Evolutionary conservation across 2,113 vertebrate genomes (phyloP).

Genomic region (Ariopsis seemanni): DNA sequence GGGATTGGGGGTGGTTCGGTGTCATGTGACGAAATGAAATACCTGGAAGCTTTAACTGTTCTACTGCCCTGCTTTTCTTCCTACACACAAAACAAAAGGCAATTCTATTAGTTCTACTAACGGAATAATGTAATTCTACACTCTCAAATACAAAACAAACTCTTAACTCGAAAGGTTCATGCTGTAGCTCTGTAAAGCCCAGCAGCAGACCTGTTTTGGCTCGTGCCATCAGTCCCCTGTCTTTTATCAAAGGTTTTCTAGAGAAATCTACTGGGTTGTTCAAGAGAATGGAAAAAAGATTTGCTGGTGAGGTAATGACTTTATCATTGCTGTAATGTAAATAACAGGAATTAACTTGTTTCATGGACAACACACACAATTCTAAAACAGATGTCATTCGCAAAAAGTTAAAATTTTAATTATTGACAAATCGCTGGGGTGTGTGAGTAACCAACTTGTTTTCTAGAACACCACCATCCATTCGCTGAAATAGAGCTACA

Average conservation of each 20-base stretch:
- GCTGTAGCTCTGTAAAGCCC: not conserved
- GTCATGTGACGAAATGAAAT: not conserved
- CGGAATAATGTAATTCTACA: not conserved
- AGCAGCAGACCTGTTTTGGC: not conserved
- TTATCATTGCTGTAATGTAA: not conserved
- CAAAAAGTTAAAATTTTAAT: not conserved
- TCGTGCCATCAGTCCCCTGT: not conserved
- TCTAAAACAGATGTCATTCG: not conserved
- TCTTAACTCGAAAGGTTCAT: not conserved
- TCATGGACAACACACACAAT: not conserved
- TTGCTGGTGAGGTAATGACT: not conserved
- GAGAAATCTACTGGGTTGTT: too few species aligned
- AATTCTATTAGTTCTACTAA: not conserved
- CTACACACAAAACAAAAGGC: too few species aligned
- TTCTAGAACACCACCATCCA: not conserved
- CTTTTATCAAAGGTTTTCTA: not conserved
- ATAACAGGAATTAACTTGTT: not conserved
- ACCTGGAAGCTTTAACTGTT: slow-evolving; percentile 14
- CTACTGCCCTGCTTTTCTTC: slow-evolving; percentile 1
- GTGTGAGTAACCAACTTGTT: not conserved
- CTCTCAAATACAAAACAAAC: not conserved
- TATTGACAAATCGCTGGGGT: not conserved
- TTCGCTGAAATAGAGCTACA: not conserved
- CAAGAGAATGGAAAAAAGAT: too few species aligned
- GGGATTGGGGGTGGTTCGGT: not conserved